Evolutionary conservation across 2,797 vertebrate genomes (phyloP).

Genomic region (Acomys russatus): DNA sequence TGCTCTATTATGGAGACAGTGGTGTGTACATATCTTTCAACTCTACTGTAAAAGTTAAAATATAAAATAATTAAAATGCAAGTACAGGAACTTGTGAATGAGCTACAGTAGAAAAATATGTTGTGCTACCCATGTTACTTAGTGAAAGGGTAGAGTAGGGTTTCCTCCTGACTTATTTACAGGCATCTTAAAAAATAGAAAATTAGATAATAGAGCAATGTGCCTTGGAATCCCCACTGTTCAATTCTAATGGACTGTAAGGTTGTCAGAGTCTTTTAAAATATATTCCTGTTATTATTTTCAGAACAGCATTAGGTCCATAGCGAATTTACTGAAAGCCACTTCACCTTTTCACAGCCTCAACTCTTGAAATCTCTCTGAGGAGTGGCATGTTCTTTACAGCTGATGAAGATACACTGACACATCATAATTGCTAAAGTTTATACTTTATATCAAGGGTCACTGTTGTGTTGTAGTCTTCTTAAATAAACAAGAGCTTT

Average conservation of each 20-base stretch:
- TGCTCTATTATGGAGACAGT: not conserved
- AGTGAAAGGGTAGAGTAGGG: not conserved
- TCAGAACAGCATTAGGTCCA: not conserved
- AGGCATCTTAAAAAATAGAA: not conserved
- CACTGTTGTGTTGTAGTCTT: not conserved
- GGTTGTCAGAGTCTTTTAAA: constrained; percentile 20
- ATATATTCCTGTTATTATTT: not conserved
- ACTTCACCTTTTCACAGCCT: not conserved
- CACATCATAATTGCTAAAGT: not conserved
- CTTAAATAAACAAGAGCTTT: not conserved
- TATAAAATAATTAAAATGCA: not conserved
- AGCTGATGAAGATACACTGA: not conserved
- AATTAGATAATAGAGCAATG: not conserved
- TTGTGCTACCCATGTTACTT: not conserved
- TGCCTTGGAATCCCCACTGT: not conserved
- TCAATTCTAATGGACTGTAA: not conserved
- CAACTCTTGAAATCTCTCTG: not conserved
- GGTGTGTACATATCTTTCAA: not conserved
- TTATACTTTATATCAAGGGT: not conserved
- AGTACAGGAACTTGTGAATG: not conserved
- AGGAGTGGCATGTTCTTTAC: not conserved
- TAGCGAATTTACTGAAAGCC: not conserved
- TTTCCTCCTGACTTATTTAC: not conserved
- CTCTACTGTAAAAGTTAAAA: not conserved
- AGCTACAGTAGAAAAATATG: not conserved